These are phyloP conservation scores for Chymomyza amoena DNA, from an alignment of 2,888 invertebrate genomes.

Conservation along the genomic window DNA sequence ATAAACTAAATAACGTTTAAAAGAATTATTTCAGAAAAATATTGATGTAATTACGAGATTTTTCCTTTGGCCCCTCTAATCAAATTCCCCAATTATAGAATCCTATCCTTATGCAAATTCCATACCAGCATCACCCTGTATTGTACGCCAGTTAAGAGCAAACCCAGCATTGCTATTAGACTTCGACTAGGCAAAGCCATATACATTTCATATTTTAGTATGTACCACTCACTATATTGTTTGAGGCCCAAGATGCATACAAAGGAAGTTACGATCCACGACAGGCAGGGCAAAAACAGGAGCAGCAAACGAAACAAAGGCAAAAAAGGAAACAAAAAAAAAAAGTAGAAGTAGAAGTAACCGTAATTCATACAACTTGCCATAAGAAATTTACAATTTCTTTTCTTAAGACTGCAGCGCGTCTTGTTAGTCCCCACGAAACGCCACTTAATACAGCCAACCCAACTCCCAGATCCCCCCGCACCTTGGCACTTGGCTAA, in stretches of 20 bases:
- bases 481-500: conserved; percentile 26
- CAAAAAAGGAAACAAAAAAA: background rate
- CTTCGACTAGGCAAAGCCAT: conserved; percentile 38
- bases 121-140: conserved; percentile 43
- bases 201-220: conserved; percentile 30
- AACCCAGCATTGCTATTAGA: conserved; percentile 34
- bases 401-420: conserved; percentile 45
- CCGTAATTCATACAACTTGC: conserved; percentile 57
- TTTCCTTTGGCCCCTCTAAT: background rate
- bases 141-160: background rate
- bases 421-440: conserved; percentile 10
- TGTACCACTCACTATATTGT: conserved; percentile 36
- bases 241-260: conserved; percentile 35
- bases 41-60: too few relatives aligned
- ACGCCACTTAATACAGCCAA: conserved; percentile 1
- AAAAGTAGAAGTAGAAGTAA: conserved; percentile 40
- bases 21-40: too few relatives aligned
- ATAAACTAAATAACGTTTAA: too few relatives aligned
- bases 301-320: background rate
- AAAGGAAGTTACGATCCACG: conserved; percentile 22
- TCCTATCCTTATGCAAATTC: background rate
- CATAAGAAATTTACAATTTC: conserved; percentile 66
- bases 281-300: background rate
- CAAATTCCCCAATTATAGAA: background rate
- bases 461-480: conserved; percentile 4